A percentile compares a stretch with the other conserved stretches of the same genome.
These are phyloP conservation scores for Theodoxus fluviatilis DNA, from an alignment of 2,888 invertebrate species.

Conservation along the genomic window DNA sequence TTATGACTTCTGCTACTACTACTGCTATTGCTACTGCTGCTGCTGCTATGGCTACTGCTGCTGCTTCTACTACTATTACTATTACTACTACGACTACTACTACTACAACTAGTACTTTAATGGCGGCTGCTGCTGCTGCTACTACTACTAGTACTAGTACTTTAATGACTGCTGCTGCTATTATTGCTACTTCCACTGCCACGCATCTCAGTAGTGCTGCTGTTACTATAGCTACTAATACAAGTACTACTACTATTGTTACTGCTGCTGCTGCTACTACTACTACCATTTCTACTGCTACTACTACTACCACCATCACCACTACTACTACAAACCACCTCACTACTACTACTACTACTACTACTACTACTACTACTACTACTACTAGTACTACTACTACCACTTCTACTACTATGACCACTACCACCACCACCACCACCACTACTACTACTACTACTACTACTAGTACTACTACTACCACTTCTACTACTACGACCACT, in stretches of 20 bases:
- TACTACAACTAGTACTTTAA: conserved; percentile 7
- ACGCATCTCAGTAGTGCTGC: neutral
- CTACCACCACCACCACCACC: conserved; percentile 19
- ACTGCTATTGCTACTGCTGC: too few species aligned
- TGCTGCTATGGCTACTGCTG: too few species aligned
- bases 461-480: conserved; percentile 21
- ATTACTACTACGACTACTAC: conserved; percentile 16
- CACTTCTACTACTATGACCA: conserved; percentile 18
- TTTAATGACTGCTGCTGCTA: neutral
- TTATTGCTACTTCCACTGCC: neutral
- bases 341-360: neutral
- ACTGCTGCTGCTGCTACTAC: neutral
- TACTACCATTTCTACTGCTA: neutral
- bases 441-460: conserved; percentile 22
- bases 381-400: neutral
- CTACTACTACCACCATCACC: neutral
- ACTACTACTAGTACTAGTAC: conserved; percentile 15
- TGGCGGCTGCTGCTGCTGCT: neutral
- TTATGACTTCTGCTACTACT: too few species aligned
- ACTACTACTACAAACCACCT: neutral
- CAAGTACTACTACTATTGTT: conserved; percentile 15
- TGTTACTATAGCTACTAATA: conserved; percentile 3
- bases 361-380: neutral
- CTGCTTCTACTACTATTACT: neutral
- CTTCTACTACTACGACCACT: too few species aligned